phyloP scores from a whole-genome alignment of 2,888 invertebrate species.

The Plebejus melissa region DNA sequence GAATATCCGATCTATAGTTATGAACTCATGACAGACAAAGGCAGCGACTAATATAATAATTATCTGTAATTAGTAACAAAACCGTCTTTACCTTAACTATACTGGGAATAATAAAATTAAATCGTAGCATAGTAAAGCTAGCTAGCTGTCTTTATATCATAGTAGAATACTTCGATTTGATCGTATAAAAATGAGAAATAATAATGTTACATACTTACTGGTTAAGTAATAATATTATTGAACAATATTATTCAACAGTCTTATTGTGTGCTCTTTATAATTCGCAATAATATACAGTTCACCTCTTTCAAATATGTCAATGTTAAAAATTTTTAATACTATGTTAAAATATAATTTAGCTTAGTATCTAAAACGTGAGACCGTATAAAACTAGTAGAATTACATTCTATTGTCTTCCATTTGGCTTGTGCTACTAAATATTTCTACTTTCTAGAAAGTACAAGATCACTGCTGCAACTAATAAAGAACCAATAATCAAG shows the following conservation, averaged over 20 bases:
- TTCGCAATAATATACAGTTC: background rate
- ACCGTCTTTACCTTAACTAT: background rate
- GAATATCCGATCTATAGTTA: too few species aligned
- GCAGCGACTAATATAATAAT: background rate
- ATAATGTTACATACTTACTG: background rate
- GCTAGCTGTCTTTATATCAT: background rate
- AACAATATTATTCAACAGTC: background rate
- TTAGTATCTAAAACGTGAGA: background rate
- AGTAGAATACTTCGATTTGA: background rate
- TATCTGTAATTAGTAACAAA: background rate
- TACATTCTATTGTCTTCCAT: background rate
- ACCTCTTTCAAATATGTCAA: background rate
- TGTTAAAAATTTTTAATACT: too few species aligned
- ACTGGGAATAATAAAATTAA: conserved; percentile 1
- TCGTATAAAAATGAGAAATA: background rate
- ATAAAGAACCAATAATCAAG: background rate
- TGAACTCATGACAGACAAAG: too few species aligned
- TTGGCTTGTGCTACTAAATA: background rate
- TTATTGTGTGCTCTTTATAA: background rate
- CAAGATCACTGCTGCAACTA: background rate
- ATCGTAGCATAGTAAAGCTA: background rate
- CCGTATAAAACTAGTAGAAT: conserved; percentile 9
- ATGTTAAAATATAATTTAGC: too few species aligned
- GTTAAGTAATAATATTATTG: background rate
- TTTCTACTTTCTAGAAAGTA: background rate